Evolutionary conservation across 2,113 vertebrate species (phyloP).

Genomic region (Zapornia atra): DNA sequence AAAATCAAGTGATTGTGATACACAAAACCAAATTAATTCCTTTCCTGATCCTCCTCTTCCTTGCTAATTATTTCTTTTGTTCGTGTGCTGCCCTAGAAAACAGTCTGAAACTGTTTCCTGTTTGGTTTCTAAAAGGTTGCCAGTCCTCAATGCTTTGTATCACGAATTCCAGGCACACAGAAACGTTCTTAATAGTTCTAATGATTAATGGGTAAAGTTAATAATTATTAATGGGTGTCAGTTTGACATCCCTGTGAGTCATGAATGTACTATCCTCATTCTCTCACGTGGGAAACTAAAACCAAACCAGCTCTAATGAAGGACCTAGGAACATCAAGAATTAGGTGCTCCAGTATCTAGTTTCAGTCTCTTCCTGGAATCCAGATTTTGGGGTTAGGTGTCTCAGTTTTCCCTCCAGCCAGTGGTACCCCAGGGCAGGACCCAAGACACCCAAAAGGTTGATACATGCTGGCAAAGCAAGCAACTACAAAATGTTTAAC

Average conservation of each 20-base stretch:
- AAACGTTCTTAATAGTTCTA: not conserved
- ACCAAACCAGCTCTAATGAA: not conserved
- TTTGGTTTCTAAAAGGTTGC: not conserved
- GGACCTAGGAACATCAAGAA: not conserved
- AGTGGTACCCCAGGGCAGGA: not conserved
- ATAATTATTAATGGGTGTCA: not conserved
- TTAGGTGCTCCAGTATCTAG: not conserved
- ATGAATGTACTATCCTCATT: not conserved
- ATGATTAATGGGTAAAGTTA: not conserved
- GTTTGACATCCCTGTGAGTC: not conserved
- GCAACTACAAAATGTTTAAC: not conserved
- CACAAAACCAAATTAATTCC: not conserved
- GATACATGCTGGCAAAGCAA: not conserved
- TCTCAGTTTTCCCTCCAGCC: not conserved
- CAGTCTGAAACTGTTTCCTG: conserved; percentile 32
- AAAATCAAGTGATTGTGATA: not conserved
- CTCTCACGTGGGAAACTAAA: not conserved
- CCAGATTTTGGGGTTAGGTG: not conserved
- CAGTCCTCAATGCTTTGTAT: not conserved
- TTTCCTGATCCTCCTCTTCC: not conserved
- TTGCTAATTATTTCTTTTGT: conserved; percentile 29
- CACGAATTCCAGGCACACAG: not conserved
- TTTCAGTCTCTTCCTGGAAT: not conserved
- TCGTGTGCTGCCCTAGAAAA: conserved; percentile 31
- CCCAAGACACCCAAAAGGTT: not conserved